Conservation (phyloP, 2,888 invertebrate genomes). For the Macrosiphum euphorbiae region DNA sequence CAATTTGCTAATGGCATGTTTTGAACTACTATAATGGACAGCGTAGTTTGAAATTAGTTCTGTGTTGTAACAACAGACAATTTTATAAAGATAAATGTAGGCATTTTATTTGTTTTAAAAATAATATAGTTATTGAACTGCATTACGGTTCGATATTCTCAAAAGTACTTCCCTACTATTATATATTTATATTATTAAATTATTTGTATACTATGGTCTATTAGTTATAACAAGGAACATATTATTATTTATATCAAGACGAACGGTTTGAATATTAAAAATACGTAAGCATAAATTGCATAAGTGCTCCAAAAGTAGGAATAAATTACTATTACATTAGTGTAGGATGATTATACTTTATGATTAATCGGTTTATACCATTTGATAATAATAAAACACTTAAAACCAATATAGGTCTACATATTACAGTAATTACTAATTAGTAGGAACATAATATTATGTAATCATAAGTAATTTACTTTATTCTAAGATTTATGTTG, state of each 20-base stretch:
- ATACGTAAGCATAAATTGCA: not conserved
- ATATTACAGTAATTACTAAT: not conserved
- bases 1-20: conserved; percentile 42
- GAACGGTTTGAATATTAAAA: not conserved
- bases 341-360: not conserved
- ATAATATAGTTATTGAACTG: not conserved
- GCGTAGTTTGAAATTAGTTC: conserved; percentile 31
- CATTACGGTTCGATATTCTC: not conserved
- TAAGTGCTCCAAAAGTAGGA: not conserved
- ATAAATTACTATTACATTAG: not conserved
- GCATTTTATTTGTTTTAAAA: not conserved
- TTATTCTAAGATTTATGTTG: not conserved
- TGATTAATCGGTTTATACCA: not conserved
- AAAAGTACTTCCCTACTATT: not conserved
- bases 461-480: not conserved
- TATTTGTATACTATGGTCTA: not conserved
- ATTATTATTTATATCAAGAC: not conserved
- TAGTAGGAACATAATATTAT: not conserved
- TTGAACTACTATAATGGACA: conserved; percentile 24
- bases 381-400: not conserved
- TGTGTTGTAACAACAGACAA: not conserved
- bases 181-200: not conserved
- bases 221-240: not conserved
- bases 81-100: not conserved
- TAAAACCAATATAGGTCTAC: not conserved